These are phyloP conservation scores for Sepiola atlantica DNA, from an alignment of 2,888 invertebrate genomes.

Conservation along the genomic window DNA sequence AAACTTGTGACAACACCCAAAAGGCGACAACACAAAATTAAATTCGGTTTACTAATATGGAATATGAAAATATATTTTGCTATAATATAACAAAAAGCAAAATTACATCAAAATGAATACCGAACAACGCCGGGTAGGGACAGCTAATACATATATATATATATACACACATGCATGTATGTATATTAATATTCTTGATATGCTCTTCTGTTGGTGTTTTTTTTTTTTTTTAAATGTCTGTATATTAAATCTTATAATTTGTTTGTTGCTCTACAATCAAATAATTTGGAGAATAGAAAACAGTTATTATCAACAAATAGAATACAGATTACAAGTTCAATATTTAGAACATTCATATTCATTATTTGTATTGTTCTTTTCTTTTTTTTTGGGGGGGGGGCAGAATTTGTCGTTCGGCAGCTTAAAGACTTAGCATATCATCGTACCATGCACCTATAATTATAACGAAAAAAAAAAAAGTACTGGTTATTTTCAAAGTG, in stretches of 20 bases:
- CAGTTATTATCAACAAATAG: not conserved
- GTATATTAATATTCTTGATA: too few relatives aligned
- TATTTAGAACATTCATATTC: not conserved
- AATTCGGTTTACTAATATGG: too few relatives aligned
- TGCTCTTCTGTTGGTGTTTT: not conserved
- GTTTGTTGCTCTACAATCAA: not conserved
- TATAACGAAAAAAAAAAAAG: too few relatives aligned
- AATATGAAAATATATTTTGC: not conserved
- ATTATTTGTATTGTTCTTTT: too few relatives aligned
- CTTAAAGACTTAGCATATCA: constrained; percentile 12
- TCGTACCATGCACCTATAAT: not conserved
- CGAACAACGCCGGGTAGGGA: too few relatives aligned
- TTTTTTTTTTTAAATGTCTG: not conserved
- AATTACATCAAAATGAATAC: too few relatives aligned
- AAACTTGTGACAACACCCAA: too few relatives aligned
- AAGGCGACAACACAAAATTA: too few relatives aligned
- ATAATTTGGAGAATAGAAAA: not conserved
- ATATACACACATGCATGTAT: too few relatives aligned
- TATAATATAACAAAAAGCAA: too few relatives aligned
- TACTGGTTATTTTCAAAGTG: not conserved
- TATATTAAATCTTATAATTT: not conserved
- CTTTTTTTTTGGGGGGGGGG: not conserved
- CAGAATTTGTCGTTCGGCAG: not conserved
- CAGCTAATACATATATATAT: too few relatives aligned
- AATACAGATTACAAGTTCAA: not conserved